Evolutionary conservation across 2,888 invertebrate genomes (phyloP), one percentile per base, ranked within the genome.

Genomic region (Nudaria mundana): DNA sequence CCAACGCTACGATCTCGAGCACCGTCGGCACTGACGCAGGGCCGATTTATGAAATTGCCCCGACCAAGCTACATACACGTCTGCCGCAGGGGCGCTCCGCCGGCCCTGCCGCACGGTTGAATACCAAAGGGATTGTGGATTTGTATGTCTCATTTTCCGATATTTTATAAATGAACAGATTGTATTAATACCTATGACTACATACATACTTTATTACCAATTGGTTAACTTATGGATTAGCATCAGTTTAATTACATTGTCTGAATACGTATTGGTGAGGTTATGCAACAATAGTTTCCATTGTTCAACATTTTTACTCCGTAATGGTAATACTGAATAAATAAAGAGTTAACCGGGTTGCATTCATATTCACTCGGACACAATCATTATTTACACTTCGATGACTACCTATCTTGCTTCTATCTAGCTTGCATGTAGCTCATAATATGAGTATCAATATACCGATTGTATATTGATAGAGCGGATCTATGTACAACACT

Each of bases 231-330:
- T n/a, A n/a, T n/a, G n/a, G n/a, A n/a, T n/a, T n/a, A n/a, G n/a
- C 22, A 35, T 13, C 11, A 40, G 34, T 28, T 20, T 24, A 22
- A 24, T 18, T 41, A 42, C 40, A 40, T 32, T 28, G 25, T 32
- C 24, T 20, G 23, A 26, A n/a, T 20, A 20, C 20, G 30, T 30
- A 34, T 35, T 20, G 18, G 30, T 36, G 41, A 43, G 37, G 48
- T 41, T 44, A 50, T 59, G 53, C 41, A 41, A 37, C 45, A 62
- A 71, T 65, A 71, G 67, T 67, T 57, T 63, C 59, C 40, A 70
- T 71, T 70, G 66, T 70, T 59, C 44, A 26, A 48, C 31, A 40
- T 53, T 64, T 20, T 62, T 58, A 15, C 50, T 58, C n/a, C 47
- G 50, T 39, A 35, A 3, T 18, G 16, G 8, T 30, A 7, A 8